Base-by-base conservation (phyloP, 2,797 vertebrate species). In the Sebastes vulpes region DNA sequence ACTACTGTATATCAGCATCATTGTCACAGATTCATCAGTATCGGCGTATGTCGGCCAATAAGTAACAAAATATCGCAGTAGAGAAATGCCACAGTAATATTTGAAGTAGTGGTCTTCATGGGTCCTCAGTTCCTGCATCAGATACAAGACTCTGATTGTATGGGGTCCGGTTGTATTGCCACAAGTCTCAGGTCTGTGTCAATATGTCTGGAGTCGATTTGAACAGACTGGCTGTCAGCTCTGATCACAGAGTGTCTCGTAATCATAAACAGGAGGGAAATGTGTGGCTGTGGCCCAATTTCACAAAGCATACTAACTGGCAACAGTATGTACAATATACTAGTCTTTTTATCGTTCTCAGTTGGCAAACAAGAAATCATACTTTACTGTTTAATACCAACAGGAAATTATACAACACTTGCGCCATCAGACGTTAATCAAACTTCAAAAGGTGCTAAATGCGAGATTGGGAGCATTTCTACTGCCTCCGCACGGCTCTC, bases 391-490 rank as follows among this genome's bases (percentile, higher is more conserved):
- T 42, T 16, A 42, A 42, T 42, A 42, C 38, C 14, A 42, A 42
- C 38, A 42, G 0, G 38, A 42, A 42, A 42, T 42, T 6, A 42
- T 42, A 16, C 38, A 42, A 16, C 6, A 42, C 6, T 42, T 42
- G 38, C 14, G 35, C 35, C 35, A 38, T 38, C 35, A 38, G 35
- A 38, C 35, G 11, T 38, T 0, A 42, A 0, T 42, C 0, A 42
- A 42, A 42, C 14, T 42, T 42, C 0, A 42, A 42, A 16, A 42
- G 38, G 38, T 42, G 11, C 35, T 38, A 42, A 42, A 42, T 42
- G 14, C 38, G 6, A 3, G 38, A 42, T 42, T 42, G 38, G 38
- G 0, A 16, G 14, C 38, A 42, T 42, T 42, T 42, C 12, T 16
- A 42, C 0, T 42, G 38, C 14, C 11, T 35, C 32, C 4, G 11